Base-by-base conservation (phyloP, 2,113 vertebrate species). In the Pandion haliaetus region DNA sequence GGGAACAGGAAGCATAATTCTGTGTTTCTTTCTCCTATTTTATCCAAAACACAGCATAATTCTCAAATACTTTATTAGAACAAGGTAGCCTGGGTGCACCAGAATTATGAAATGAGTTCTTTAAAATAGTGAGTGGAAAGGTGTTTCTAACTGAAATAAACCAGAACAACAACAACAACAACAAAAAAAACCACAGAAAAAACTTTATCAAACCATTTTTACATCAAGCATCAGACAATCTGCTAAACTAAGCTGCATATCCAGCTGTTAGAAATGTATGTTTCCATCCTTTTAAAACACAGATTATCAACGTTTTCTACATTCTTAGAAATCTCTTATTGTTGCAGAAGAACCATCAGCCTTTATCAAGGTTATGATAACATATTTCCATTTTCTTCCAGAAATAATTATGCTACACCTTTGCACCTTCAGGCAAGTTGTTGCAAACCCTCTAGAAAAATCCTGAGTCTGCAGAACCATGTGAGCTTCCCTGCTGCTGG, bases 361-460 rank as follows among this genome's bases (percentile, higher is more conserved):
- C 74, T 94, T 91, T 77, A 91, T n/a, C 74, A 66, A 80, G 42
- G 58, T 94, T 80, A 88, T 5, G 25, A 92, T 47, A 91, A 94
- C 0, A 0, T 40, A 86, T 69, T 91, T 77, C 42, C n/a, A 72
- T 90, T 85, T 92, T 94, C 91, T 93, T 91, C 71, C 74, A 70
- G 40, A 94, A 93, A 81, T 81, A 90, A 88, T 74, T 80, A 81
- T 9, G 36, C 26, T 88, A 65, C 26, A 93, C 58, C 67, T 93
- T 86, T 88, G 63, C 45, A 93, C 67, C 84, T 95, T 81, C 84
- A 91, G 91, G 78, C 82, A 91, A 90, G 87, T 24, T 91, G 55
- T 9, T 94, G 63, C 94, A 96, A 93, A 96, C 82, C 59, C 78
- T 91, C 87, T 47, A 91, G 62, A 97, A 96, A 96, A 94, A 80